Evolutionary conservation across 2,797 vertebrate species (phyloP).

Genomic region (Telmatherina bonti): DNA sequence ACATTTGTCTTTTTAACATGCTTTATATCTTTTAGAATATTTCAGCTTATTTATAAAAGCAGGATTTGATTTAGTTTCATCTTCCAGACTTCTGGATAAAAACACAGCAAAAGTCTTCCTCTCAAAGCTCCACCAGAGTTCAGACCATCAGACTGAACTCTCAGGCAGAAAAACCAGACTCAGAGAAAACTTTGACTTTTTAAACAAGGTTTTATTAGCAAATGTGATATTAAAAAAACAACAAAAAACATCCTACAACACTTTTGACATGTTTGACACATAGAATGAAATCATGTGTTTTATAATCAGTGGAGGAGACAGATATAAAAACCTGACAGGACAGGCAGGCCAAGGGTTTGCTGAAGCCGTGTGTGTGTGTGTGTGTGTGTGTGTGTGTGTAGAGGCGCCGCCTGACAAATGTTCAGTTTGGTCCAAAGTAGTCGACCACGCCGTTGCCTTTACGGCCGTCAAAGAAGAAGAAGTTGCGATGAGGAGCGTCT

Average conservation of each 20-base stretch:
- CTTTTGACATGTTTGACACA: background rate
- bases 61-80: too few relatives aligned
- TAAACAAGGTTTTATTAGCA: constrained; percentile 76
- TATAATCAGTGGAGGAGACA: background rate
- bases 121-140: background rate
- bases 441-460: constrained; percentile 92
- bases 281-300: constrained; percentile 3
- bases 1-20: too few relatives aligned
- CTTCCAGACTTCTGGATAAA: too few relatives aligned
- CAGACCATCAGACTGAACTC: background rate
- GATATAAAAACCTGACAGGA: constrained; percentile 31
- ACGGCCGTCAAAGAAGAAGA: constrained; percentile 94
- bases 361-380: background rate
- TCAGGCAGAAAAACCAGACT: background rate
- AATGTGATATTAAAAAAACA: constrained; percentile 69
- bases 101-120: too few relatives aligned
- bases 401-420: background rate
- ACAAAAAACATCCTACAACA: constrained; percentile 34
- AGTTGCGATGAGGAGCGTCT: constrained; percentile 93
- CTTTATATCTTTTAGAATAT: too few relatives aligned
- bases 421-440: constrained; percentile 84
- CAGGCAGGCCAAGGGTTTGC: background rate
- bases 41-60: too few relatives aligned
- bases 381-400: background rate
- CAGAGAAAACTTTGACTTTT: constrained; percentile 17